A percentile compares a stretch with the other conserved stretches of the same genome.
phyloP scores from a whole-genome alignment of 2,888 invertebrate genomes.

The Meiosimyza platycephala region DNA sequence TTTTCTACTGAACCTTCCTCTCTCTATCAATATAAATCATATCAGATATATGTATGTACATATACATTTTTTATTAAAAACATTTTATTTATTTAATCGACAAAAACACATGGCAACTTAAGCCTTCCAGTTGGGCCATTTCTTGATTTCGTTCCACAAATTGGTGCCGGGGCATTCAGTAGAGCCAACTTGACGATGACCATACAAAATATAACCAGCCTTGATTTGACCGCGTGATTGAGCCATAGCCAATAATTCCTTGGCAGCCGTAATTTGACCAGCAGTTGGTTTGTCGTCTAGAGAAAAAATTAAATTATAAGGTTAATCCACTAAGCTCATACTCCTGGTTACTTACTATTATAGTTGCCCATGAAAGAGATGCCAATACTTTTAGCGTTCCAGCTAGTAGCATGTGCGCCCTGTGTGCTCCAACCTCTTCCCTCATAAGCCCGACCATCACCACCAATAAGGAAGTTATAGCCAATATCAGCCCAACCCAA shows the following conservation, averaged over 20 bases:
- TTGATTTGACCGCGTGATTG: slow-evolving; percentile 70
- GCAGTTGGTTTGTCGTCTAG: slow-evolving; percentile 45
- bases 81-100: no score
- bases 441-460: slow-evolving; percentile 55
- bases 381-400: slow-evolving; percentile 53
- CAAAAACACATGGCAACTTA: no score
- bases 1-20: no score
- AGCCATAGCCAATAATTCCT: slow-evolving; percentile 71
- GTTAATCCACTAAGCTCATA: not conserved
- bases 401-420: slow-evolving; percentile 53
- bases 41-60: no score
- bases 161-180: slow-evolving; percentile 76
- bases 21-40: no score
- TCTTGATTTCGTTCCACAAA: slow-evolving; percentile 70
- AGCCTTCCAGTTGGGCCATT: slow-evolving; percentile 70
- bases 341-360: slow-evolving; percentile 34
- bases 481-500: slow-evolving; percentile 54
- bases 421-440: slow-evolving; percentile 53
- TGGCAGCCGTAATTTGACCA: slow-evolving; percentile 61
- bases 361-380: slow-evolving; percentile 54
- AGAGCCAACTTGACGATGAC: slow-evolving; percentile 71
- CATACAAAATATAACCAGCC: slow-evolving; percentile 71
- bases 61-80: no score
- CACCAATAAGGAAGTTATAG: slow-evolving; percentile 55
- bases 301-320: not conserved